Evolutionary conservation across 2,113 vertebrate species (phyloP).

Genomic region (Oncorhynchus nerka): DNA sequence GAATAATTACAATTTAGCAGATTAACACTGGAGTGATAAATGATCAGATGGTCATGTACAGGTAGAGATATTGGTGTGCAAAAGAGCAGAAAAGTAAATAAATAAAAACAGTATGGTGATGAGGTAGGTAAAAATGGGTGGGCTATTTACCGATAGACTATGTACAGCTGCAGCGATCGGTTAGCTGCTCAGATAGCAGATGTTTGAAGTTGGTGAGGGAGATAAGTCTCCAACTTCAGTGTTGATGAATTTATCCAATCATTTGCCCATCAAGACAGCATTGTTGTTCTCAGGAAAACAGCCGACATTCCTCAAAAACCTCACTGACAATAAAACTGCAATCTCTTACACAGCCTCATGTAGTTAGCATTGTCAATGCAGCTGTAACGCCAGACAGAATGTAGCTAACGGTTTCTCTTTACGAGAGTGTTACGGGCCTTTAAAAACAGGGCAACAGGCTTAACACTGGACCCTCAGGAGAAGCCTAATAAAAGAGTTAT

Average conservation of each 20-base stretch:
- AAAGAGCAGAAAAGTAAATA: no score
- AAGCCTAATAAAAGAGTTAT: background rate
- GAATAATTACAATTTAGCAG: no score
- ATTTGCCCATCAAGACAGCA: background rate
- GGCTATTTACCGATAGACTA: no score
- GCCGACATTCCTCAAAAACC: slow-evolving; percentile 2
- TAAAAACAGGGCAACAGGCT: background rate
- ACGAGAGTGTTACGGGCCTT: background rate
- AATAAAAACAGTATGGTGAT: no score
- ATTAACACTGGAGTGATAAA: no score
- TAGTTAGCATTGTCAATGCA: background rate
- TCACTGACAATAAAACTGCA: background rate
- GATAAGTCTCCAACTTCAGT: no score
- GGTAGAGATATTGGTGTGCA: no score
- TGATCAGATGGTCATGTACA: no score
- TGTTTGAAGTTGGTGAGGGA: no score
- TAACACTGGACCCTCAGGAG: background rate
- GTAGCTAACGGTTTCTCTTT: background rate
- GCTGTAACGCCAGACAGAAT: background rate
- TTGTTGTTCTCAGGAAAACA: background rate
- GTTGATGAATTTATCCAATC: background rate
- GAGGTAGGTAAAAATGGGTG: no score
- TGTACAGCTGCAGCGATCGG: no score
- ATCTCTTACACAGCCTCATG: background rate
- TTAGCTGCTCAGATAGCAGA: no score